Conservation (phyloP, 2,113 vertebrate species). For the Mixornis gularis region DNA sequence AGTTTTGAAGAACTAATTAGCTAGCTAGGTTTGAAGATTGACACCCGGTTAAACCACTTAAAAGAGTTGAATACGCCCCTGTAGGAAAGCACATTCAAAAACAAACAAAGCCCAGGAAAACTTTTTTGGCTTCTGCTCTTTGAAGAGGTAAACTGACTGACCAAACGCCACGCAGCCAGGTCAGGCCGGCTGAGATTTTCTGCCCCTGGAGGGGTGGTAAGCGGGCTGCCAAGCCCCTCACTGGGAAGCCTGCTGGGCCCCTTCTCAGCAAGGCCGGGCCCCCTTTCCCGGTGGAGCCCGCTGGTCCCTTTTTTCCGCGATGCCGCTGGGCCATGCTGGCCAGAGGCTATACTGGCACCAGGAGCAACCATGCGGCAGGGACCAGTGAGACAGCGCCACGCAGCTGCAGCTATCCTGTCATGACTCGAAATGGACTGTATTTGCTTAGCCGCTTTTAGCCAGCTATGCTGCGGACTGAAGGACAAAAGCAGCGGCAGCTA, state of each 20-base stretch:
- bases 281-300: not conserved
- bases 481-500: not conserved
- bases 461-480: not conserved
- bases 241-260: too few relatives aligned
- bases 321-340: not conserved
- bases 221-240: not conserved
- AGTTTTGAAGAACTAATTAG: not conserved
- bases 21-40: not conserved
- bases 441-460: not conserved
- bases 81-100: not conserved
- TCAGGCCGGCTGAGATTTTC: not conserved
- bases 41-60: not conserved
- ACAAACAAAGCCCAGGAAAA: not conserved
- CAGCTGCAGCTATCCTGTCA: not conserved
- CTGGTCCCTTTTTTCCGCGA: not conserved
- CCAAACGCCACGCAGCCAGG: not conserved
- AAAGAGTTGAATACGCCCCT: not conserved
- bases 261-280: not conserved
- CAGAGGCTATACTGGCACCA: not conserved
- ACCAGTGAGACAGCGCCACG: not conserved
- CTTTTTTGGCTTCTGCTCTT: not conserved
- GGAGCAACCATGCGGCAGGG: not conserved
- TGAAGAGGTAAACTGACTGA: not conserved
- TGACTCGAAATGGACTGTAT: not conserved
- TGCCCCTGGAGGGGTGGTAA: not conserved